phyloP scores from a whole-genome alignment of 2,888 invertebrate genomes.

The Nephrotoma appendiculata region DNA sequence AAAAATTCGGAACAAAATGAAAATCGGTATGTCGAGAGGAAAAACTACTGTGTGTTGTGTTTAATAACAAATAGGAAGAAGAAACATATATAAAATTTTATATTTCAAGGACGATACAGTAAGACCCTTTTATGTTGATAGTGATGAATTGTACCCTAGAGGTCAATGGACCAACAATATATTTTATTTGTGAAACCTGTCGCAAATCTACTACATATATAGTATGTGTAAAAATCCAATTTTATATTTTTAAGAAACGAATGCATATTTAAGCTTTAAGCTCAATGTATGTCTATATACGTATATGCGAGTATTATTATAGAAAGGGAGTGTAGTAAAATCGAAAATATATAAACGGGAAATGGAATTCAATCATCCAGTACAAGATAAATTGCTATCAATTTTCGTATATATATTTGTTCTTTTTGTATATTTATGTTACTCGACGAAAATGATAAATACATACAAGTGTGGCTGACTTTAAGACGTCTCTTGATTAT shows the following conservation, averaged over 20 bases:
- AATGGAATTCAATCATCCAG: conserved; percentile 3
- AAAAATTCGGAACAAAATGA: background rate
- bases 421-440: background rate
- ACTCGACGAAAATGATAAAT: background rate
- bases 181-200: background rate
- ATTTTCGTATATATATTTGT: background rate
- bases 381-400: conserved; percentile 3
- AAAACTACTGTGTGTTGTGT: background rate
- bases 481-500: conserved; percentile 1
- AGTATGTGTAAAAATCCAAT: background rate
- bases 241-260: background rate
- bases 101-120: conserved; percentile 2
- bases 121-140: background rate
- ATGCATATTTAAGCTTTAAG: background rate
- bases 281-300: background rate
- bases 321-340: too few species aligned
- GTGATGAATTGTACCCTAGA: conserved; percentile 2
- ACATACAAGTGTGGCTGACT: conserved; percentile 2
- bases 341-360: background rate
- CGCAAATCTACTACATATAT: background rate
- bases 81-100: background rate
- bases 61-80: background rate
- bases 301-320: too few species aligned
- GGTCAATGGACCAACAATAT: background rate
- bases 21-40: background rate